Conservation (phyloP, 1,140 invertebrate genomes). For the Drosophila sturtevanti region DNA sequence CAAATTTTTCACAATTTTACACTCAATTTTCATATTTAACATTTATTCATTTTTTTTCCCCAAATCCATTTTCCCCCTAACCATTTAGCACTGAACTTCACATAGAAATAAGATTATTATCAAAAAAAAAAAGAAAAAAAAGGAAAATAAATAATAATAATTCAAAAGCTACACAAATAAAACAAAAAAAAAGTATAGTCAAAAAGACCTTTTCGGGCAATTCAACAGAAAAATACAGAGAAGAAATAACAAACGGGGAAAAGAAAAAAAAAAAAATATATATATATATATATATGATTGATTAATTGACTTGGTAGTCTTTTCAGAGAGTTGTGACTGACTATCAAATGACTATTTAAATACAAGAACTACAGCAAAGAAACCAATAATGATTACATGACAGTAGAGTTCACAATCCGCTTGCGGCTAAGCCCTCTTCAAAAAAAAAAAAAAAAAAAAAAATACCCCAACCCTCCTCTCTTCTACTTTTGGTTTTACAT, state of each 20-base stretch:
- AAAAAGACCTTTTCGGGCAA: not conserved
- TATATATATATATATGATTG: no score
- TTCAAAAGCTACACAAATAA: not conserved
- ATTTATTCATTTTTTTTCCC: no score
- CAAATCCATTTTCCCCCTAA: slow-evolving; percentile 6
- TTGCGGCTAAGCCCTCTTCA: slow-evolving; percentile 7
- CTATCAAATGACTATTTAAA: slow-evolving; percentile 67
- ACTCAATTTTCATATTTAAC: slow-evolving; percentile 6
- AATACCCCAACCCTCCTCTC: no score
- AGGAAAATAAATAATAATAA: no score
- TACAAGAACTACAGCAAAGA: slow-evolving; percentile 38
- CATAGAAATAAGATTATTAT: no score
- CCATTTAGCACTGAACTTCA: slow-evolving; percentile 1
- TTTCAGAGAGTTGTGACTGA: slow-evolving; percentile 48
- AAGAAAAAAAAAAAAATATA: slow-evolving; percentile 33
- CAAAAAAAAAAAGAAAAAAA: not conserved
- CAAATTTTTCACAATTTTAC: slow-evolving; percentile 20
- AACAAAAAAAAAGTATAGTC: not conserved
- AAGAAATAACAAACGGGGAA: not conserved
- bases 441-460: no score
- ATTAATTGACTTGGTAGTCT: slow-evolving; percentile 63
- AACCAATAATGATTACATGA: slow-evolving; percentile 64
- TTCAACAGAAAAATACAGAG: slow-evolving; percentile 5
- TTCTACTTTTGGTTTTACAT: not conserved
- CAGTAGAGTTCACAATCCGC: slow-evolving; percentile 17